Base-by-base conservation (phyloP, 2,113 vertebrate species). In the Cariama cristata region DNA sequence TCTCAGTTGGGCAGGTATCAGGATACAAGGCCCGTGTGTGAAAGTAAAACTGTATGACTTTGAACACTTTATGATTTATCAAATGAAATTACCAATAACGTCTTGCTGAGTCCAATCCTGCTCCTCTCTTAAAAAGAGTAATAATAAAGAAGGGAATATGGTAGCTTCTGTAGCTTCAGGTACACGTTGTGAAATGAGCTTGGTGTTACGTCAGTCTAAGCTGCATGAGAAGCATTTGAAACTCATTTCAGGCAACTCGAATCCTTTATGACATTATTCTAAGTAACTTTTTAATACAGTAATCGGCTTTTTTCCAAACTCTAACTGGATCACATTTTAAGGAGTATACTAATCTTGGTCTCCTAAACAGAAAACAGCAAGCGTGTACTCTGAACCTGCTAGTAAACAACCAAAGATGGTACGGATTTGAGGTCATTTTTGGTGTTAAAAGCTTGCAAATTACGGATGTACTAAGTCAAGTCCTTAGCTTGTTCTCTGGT, bases 141-240 rank as follows among this genome's bases (percentile, higher is more conserved):
- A 69, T 76, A 55, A 55, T 53, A 23, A 55, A 47, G 26, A 67
- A 47, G 62, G 40, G 45, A 77, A 42, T 26, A 17, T 15, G 20
- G 24, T 55, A 32, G 27, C n/a, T 83, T 77, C 59, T 74, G 1
- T 35, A 50, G 49, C 56, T 50, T 96, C n/a, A 3, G 0, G 2
- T 33, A 23, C 12, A 2, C 5, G 10, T 38, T 77, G 28, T 66
- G 47, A 35, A 55, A 22, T 56, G 45, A 91, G n/a, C 49, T 76
- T 0, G 0, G 49, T 81, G 21, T 68, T 77, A 56, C 0, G 11
- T 64, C 40, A 16, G 44, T 28, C 17, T 67, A 40, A 67, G 26
- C 45, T 81, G 52, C 5, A 1, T 62, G 18, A 82, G 32, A 67
- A 27, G 35, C 8, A 26, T 66, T 58, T 38, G 74, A 62, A 87